phyloP scores from a whole-genome alignment of 30 jellyfish, hydroid and myxozoan genomes.

The Turritopsis rubra region DNA sequence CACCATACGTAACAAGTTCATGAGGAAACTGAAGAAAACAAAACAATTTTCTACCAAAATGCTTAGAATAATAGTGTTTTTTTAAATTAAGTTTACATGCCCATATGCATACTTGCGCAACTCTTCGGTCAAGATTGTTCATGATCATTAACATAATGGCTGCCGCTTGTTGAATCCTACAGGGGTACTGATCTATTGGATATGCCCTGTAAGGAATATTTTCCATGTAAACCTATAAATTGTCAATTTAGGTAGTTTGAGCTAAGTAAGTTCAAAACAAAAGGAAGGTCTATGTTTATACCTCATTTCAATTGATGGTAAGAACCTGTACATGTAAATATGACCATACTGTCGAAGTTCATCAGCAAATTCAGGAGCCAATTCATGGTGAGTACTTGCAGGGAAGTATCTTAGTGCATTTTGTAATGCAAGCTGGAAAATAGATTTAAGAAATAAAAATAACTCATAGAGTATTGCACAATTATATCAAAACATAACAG shows the following conservation, averaged over 20 bases:
- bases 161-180: slow-evolving; percentile 84
- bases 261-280: not conserved
- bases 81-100: not conserved
- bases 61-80: not conserved
- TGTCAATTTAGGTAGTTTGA: not conserved
- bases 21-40: slow-evolving; percentile 76
- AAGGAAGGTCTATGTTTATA: not conserved
- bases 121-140: slow-evolving; percentile 95
- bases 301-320: slow-evolving; percentile 86
- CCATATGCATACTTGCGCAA: slow-evolving; percentile 71
- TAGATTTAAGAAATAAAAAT: too few relatives aligned
- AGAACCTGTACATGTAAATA: slow-evolving; percentile 87
- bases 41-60: not conserved
- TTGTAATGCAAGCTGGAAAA: slow-evolving; percentile 69
- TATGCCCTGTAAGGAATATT: slow-evolving; percentile 58
- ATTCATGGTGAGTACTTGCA: slow-evolving; percentile 49
- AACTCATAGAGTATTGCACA: too few relatives aligned
- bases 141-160: slow-evolving; percentile 94
- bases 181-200: slow-evolving; percentile 82
- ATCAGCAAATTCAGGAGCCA: slow-evolving; percentile 90
- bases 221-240: not conserved
- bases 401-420: slow-evolving; percentile 95
- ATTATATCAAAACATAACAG: too few relatives aligned
- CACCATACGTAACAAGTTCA: slow-evolving; percentile 94
- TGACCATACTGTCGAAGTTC: slow-evolving; percentile 84